Percentiles rank a stretch among this genome's conserved stretches.
These are phyloP conservation scores for Tenthredo scrophulariae DNA, from an alignment of 2,888 invertebrate species.

Conservation along the genomic window DNA sequence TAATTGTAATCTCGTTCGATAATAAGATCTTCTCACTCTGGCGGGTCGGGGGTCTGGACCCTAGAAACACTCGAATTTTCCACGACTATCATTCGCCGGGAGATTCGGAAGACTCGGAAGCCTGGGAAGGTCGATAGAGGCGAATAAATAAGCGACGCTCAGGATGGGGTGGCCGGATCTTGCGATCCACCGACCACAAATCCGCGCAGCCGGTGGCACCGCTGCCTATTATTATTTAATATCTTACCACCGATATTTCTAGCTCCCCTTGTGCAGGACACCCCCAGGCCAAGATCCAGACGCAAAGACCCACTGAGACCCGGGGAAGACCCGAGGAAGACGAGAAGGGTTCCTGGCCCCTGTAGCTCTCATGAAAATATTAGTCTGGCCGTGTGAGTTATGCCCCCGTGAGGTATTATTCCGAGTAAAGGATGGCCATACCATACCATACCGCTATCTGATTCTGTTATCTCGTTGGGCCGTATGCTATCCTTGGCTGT, in stretches of 20 bases:
- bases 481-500: slow-evolving; percentile 55
- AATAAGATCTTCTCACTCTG: slow-evolving; percentile 22
- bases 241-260: slow-evolving; percentile 48
- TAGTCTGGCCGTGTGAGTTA: slow-evolving; percentile 67
- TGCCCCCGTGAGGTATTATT: slow-evolving; percentile 68
- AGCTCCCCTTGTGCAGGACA: slow-evolving; percentile 17
- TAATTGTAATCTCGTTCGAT: slow-evolving; percentile 45
- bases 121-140: background rate
- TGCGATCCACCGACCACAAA: slow-evolving; percentile 43
- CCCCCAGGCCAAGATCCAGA: slow-evolving; percentile 13
- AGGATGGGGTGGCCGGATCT: slow-evolving; percentile 33
- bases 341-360: slow-evolving; percentile 34
- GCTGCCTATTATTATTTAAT: slow-evolving; percentile 49
- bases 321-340: slow-evolving; percentile 25
- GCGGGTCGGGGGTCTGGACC: background rate
- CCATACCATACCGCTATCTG: slow-evolving; percentile 63
- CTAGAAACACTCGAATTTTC: slow-evolving; percentile 36
- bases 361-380: slow-evolving; percentile 63
- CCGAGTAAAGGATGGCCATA: slow-evolving; percentile 65
- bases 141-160: slow-evolving; percentile 30
- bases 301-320: slow-evolving; percentile 15
- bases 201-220: slow-evolving; percentile 42
- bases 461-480: slow-evolving; percentile 66
- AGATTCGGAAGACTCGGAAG: background rate
- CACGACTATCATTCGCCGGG: background rate